phyloP scores from a whole-genome alignment of 1,140 invertebrate genomes.

The Battus philenor region DNA sequence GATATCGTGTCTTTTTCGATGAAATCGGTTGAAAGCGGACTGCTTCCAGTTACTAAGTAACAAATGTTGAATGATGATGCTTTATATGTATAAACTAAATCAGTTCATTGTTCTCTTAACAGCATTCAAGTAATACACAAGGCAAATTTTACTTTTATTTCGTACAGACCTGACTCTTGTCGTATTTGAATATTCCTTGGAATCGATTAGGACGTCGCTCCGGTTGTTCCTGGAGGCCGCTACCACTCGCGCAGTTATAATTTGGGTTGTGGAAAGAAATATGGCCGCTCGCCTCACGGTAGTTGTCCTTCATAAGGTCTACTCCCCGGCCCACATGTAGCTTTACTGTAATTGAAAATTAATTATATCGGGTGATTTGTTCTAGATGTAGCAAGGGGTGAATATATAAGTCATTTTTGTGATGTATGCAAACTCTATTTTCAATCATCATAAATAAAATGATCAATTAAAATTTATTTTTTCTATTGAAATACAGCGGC shows the following conservation, averaged over 20 bases:
- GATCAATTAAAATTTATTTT: too few relatives aligned
- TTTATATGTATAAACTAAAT: too few relatives aligned
- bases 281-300: constrained; percentile 52
- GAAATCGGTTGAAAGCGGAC: too few relatives aligned
- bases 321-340: constrained; percentile 30
- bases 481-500: too few relatives aligned
- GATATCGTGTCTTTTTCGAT: background rate
- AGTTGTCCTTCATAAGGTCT: constrained; percentile 53
- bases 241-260: constrained; percentile 47
- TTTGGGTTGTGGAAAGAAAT: constrained; percentile 75
- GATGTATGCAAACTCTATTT: too few relatives aligned
- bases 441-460: too few relatives aligned
- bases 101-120: background rate
- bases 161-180: constrained; percentile 71
- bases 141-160: too few relatives aligned
- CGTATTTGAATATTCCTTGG: constrained; percentile 73
- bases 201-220: constrained; percentile 55
- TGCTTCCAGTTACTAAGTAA: background rate
- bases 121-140: background rate
- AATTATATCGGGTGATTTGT: too few relatives aligned
- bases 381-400: too few relatives aligned
- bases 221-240: constrained; percentile 25
- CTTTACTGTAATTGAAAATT: too few relatives aligned
- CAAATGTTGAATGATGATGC: background rate
- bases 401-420: too few relatives aligned